These are phyloP conservation scores for Parapristionchus giblindavisi DNA, from an alignment of 2,888 invertebrate genomes.

Conservation along the genomic window DNA sequence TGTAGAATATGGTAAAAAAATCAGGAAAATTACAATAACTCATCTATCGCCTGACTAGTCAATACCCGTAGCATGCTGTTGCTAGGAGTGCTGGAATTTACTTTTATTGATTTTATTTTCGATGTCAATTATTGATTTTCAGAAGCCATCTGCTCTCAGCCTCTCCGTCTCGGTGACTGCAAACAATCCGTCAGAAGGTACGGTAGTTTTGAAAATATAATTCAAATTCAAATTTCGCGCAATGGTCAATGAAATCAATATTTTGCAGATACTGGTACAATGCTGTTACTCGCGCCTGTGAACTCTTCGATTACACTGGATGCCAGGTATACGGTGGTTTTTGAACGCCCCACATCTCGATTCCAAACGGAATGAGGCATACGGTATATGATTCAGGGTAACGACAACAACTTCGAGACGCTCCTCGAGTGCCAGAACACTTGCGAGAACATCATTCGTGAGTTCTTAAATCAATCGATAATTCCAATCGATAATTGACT, in stretches of 20 bases:
- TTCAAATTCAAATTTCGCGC: not conserved
- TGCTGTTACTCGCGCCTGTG: slow-evolving; percentile 66
- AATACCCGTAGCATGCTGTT: too few species aligned
- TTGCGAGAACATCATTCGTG: slow-evolving; percentile 67
- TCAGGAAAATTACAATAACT: not conserved
- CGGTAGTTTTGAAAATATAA: not conserved
- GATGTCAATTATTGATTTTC: slow-evolving; percentile 41
- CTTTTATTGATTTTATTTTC: too few species aligned
- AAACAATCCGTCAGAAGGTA: slow-evolving; percentile 63
- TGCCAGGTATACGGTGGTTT: slow-evolving; percentile 45
- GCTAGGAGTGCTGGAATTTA: too few species aligned
- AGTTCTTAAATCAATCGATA: slow-evolving; percentile 33
- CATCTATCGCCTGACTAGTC: not conserved
- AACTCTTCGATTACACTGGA: slow-evolving; percentile 68
- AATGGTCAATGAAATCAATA: too few species aligned
- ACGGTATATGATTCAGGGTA: slow-evolving; percentile 45
- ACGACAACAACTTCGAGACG: slow-evolving; percentile 68
- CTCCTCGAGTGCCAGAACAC: slow-evolving; percentile 68
- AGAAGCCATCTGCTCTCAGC: slow-evolving; percentile 69
- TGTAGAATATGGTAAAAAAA: not conserved
- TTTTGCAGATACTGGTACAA: slow-evolving; percentile 61
- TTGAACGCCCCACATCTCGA: not conserved
- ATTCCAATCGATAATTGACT: not conserved
- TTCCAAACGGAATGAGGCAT: not conserved
- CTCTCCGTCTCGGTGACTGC: slow-evolving; percentile 69